Evolutionary conservation across 1,140 invertebrate genomes (phyloP), one percentile per base, ranked within the genome.

Genomic region (Drosophila orosa): DNA sequence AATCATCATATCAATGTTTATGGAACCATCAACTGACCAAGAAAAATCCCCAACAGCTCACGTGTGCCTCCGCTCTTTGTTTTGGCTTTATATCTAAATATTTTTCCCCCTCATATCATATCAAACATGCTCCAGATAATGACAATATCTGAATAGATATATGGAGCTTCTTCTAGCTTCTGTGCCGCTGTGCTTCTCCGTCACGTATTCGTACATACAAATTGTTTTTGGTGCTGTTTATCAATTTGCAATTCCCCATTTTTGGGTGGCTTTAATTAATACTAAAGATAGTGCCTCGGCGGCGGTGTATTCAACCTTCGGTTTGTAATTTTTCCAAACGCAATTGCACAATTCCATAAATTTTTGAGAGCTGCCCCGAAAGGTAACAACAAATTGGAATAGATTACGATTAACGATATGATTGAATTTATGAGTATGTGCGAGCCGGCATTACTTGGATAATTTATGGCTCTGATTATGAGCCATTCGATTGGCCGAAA

Each of bases 161-260:
- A 44, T 56, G 54, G 39, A 73, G 66, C 63, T 80, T 74, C 69
- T 68, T 54, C 13, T 54, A 15, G 50, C 50, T 54, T 54, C 50
- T 54, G 48, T 31, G 48, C 17, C 19, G 31, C 27, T 31, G 27
- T 74, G 33, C 37, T 52, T 52, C 50, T 40, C 55, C 35, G 54
- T 48, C 58, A 75, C 61, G 63, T 85, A 62, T 48, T 54, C 42
- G 54, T 56, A 44, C 68, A 72, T 65, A 78, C 74, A 71, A 87
- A 59, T 78, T 75, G 65, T 66, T 82, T 82, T 78, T 66, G 57
- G 44, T 52, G 59, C 52, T 62, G 69, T 80, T 84, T 87, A 86
- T 86, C 83, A 86, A 87, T 86, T 86, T 87, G 83, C 69, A 79
- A 83, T 86, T 86, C 78, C 82, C 82, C 68, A 69, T 87, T 86